Percentiles rank a stretch among this genome's conserved stretches.
Evolutionary conservation across 1,140 invertebrate species (phyloP).

Genomic region (Sesamia nonagrioides): DNA sequence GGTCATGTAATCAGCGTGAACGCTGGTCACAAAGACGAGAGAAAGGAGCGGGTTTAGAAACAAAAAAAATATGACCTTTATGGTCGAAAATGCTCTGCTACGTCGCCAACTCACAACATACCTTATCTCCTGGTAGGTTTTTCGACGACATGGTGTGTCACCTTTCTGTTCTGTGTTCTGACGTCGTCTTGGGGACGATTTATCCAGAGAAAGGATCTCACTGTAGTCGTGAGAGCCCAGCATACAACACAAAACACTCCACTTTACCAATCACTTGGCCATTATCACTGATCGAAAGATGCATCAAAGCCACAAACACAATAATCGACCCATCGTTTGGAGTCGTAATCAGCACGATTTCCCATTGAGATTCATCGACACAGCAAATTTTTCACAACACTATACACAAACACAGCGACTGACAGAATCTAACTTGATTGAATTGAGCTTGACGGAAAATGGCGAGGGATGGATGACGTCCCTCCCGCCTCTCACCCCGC

Average conservation of each 20-base stretch:
- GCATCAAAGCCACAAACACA: conserved; percentile 85
- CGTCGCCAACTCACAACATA: conserved; percentile 57
- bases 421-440: conserved; percentile 85
- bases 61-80: conserved; percentile 80
- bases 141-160: conserved; percentile 84
- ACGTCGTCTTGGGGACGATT: conserved; percentile 82
- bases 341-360: conserved; percentile 83
- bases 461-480: conserved; percentile 76
- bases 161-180: conserved; percentile 74
- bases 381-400: conserved; percentile 86
- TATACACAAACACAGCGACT: conserved; percentile 85
- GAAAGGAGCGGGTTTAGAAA: conserved; percentile 76
- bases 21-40: conserved; percentile 62
- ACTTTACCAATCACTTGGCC: conserved; percentile 84
- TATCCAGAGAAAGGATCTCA: conserved; percentile 85
- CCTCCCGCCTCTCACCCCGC: conserved; percentile 73
- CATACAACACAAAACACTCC: conserved; percentile 86
- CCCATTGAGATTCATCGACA: conserved; percentile 86
- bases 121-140: conserved; percentile 86
- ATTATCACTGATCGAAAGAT: conserved; percentile 82
- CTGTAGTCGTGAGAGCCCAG: conserved; percentile 82
- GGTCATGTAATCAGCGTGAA: conserved; percentile 34
- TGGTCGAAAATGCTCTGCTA: conserved; percentile 57
- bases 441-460: conserved; percentile 85
- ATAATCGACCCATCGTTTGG: conserved; percentile 83